Percentiles rank a stretch among this genome's conserved stretches.
These are phyloP conservation scores for Drosophila orena DNA, from an alignment of 1,140 invertebrate species.

Conservation along the genomic window DNA sequence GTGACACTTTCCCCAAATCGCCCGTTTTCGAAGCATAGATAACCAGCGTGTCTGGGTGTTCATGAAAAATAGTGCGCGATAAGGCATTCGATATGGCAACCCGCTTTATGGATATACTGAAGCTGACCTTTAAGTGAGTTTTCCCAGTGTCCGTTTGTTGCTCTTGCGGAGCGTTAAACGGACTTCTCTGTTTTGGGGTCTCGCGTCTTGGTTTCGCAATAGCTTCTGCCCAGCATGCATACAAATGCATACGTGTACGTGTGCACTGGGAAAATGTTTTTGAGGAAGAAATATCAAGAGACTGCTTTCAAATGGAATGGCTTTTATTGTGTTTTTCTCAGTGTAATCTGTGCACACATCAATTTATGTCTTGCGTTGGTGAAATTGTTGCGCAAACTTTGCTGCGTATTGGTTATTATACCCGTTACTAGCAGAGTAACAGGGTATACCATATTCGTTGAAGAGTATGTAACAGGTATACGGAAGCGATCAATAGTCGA, in stretches of 20 bases:
- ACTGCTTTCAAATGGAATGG: too few relatives aligned
- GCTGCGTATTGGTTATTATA: conserved; percentile 15
- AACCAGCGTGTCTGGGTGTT: conserved; percentile 20
- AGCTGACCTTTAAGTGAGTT: conserved; percentile 78
- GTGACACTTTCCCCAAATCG: conserved; percentile 54
- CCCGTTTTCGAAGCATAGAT: conserved; percentile 10
- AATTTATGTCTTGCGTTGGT: conserved; percentile 50
- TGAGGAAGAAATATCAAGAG: too few relatives aligned
- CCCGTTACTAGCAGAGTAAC: too few relatives aligned
- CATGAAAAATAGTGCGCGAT: conserved; percentile 12
- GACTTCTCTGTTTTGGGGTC: conserved; percentile 43
- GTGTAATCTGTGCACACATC: conserved; percentile 14
- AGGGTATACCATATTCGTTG: too few relatives aligned
- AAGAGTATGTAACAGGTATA: too few relatives aligned
- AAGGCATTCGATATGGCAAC: conserved; percentile 44
- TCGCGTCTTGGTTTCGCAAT: conserved; percentile 39
- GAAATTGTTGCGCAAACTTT: conserved; percentile 74
- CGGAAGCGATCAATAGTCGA: too few relatives aligned
- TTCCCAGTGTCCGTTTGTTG: conserved; percentile 7
- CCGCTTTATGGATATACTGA: conserved; percentile 69
- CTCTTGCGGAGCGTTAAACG: conserved; percentile 13
- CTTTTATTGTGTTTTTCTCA: not conserved
- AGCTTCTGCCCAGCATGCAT: conserved; percentile 45
- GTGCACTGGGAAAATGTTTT: conserved; percentile 4
- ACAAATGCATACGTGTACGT: conserved; percentile 6